Conservation (phyloP, 1,140 invertebrate species). For the Eriocheir sinensis region DNA sequence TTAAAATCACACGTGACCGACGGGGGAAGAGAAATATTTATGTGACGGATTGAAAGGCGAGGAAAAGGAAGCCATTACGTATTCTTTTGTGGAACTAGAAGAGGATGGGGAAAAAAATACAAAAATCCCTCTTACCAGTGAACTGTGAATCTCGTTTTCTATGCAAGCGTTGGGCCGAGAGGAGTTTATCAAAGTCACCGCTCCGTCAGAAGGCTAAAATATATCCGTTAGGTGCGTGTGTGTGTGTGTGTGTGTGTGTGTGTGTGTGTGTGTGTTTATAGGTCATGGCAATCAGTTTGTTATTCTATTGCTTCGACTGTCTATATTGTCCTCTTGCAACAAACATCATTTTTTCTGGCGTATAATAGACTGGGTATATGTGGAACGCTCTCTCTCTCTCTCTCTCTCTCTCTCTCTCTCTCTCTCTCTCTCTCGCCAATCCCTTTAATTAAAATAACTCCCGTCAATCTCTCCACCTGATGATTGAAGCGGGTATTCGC, state of each 20-base stretch:
- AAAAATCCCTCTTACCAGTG: background rate
- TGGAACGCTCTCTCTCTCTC: background rate
- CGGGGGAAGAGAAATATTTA: background rate
- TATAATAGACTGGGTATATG: no score
- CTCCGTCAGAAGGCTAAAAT: background rate
- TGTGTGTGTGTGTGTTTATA: background rate
- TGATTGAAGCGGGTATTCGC: background rate
- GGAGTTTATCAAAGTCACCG: background rate
- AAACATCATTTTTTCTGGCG: no score
- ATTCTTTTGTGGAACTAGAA: background rate
- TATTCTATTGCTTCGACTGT: no score
- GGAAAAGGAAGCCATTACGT: background rate
- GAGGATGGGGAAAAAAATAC: background rate
- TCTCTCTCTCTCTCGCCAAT: background rate
- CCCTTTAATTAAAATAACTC: background rate
- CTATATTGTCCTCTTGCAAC: no score
- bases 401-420: background rate
- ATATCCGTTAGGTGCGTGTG: no score
- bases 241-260: conserved; percentile 13
- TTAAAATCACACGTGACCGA: background rate
- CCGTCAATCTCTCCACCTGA: background rate
- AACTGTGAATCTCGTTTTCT: background rate
- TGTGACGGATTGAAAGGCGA: background rate
- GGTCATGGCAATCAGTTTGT: no score
- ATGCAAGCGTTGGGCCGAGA: background rate